Evolutionary conservation across 2,888 invertebrate genomes (phyloP).

Genomic region (Azorinus chamasolen): DNA sequence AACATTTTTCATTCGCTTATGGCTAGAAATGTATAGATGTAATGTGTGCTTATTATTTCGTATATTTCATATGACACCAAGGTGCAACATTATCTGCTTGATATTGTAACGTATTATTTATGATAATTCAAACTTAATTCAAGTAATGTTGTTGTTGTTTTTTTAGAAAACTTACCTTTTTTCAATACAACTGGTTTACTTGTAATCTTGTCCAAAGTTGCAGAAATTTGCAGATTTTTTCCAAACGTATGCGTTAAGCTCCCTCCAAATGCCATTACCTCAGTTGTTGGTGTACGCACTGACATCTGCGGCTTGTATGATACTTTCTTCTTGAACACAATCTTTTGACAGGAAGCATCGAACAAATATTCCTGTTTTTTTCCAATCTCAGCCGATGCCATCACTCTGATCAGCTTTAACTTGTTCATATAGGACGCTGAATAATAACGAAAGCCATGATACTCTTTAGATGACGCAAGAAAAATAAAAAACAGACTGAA

Average conservation of each 20-base stretch:
- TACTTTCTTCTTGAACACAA: slow-evolving; percentile 53
- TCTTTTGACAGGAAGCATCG: slow-evolving; percentile 60
- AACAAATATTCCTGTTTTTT: slow-evolving; percentile 50
- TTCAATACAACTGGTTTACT: slow-evolving; percentile 54
- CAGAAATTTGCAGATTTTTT: slow-evolving; percentile 55
- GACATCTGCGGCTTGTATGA: slow-evolving; percentile 61
- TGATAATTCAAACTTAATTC: no score
- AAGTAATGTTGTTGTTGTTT: no score
- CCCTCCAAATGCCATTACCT: slow-evolving; percentile 62
- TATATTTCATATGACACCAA: no score
- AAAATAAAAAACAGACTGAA: no score
- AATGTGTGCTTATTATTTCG: no score
- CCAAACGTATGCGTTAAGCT: slow-evolving; percentile 57
- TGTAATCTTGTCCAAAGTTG: slow-evolving; percentile 62
- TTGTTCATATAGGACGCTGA: slow-evolving; percentile 47
- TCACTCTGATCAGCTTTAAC: slow-evolving; percentile 44
- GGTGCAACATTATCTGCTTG: no score
- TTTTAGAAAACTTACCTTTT: no score
- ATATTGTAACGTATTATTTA: no score
- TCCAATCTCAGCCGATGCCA: slow-evolving; percentile 36
- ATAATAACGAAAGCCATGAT: no score
- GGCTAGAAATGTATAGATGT: no score
- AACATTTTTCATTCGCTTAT: no score
- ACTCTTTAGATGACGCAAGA: no score
- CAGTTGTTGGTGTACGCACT: slow-evolving; percentile 53